phyloP scores from a whole-genome alignment of 2,797 vertebrate species.

The Telmatherina bonti region DNA sequence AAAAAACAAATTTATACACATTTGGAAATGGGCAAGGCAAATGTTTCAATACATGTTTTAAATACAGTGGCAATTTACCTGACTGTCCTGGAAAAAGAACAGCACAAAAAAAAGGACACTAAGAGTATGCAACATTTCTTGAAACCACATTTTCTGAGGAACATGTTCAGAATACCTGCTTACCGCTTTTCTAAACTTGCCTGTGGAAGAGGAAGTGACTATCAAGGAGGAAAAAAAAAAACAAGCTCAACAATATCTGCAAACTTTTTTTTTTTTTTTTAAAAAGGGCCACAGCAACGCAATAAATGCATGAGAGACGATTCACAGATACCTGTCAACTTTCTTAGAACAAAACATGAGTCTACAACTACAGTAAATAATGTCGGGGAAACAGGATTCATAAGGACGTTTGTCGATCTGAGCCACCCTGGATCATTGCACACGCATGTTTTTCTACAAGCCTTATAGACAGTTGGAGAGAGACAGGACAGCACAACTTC shows the following conservation, averaged over 20 bases:
- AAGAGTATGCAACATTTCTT: constrained; percentile 80
- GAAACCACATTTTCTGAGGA: constrained; percentile 74
- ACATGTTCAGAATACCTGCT: constrained; percentile 75
- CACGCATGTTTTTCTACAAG: constrained; percentile 58
- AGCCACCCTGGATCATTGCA: constrained; percentile 64
- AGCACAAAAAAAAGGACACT: constrained; percentile 75
- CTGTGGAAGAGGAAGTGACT: constrained; percentile 88
- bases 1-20: constrained; percentile 89
- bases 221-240: constrained; percentile 79
- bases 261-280: constrained; percentile 45
- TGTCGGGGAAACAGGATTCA: constrained; percentile 60
- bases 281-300: constrained; percentile 74
- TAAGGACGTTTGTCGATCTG: constrained; percentile 60
- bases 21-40: constrained; percentile 76
- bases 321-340: constrained; percentile 50
- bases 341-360: constrained; percentile 66
- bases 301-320: constrained; percentile 63
- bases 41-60: constrained; percentile 76
- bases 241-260: constrained; percentile 77
- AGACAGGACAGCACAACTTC: constrained; percentile 81
- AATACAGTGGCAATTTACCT: constrained; percentile 77
- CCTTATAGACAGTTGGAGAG: constrained; percentile 81
- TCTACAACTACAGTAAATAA: constrained; percentile 70
- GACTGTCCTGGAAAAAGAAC: constrained; percentile 84
- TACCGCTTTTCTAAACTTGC: constrained; percentile 85